A percentile compares a stretch with the other conserved stretches of the same genome.
Conservation (phyloP, 2,797 vertebrate genomes). For the Xyrichtys novacula region DNA sequence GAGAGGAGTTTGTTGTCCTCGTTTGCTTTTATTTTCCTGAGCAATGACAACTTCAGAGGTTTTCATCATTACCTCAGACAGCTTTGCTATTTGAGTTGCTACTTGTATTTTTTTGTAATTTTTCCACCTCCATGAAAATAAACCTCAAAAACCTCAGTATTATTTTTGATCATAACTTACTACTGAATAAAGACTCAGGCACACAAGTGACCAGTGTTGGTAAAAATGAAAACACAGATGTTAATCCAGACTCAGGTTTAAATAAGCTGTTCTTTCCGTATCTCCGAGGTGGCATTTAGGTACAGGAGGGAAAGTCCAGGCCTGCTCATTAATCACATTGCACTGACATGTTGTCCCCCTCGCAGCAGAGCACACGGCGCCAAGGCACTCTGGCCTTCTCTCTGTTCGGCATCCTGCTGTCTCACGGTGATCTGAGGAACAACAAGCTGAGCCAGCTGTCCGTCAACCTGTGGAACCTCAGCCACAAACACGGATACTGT, state of each 20-base stretch:
- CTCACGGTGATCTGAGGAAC: conserved; percentile 93
- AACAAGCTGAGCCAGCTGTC: conserved; percentile 95
- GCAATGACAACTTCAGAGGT: too few relatives aligned
- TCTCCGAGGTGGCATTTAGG: neutral
- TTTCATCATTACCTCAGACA: too few relatives aligned
- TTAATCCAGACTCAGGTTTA: neutral
- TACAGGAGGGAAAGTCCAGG: neutral
- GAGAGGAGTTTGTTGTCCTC: neutral
- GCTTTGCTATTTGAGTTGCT: too few relatives aligned
- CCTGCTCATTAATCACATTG: neutral
- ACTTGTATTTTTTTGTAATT: too few relatives aligned
- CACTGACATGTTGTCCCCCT: neutral
- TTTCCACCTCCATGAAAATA: too few relatives aligned
- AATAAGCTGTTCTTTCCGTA: neutral
- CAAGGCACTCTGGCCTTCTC: conserved; percentile 91
- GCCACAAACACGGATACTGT: conserved; percentile 93
- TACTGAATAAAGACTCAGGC: neutral
- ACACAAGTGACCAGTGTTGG: neutral
- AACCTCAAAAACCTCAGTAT: too few relatives aligned
- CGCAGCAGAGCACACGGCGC: conserved; percentile 85
- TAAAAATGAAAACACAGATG: neutral
- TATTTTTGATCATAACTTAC: too few relatives aligned
- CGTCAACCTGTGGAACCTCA: conserved; percentile 95
- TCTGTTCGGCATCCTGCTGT: conserved; percentile 91
- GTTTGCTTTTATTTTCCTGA: neutral